Conservation (phyloP, 2,113 vertebrate genomes). For the Carassius gibelio region DNA sequence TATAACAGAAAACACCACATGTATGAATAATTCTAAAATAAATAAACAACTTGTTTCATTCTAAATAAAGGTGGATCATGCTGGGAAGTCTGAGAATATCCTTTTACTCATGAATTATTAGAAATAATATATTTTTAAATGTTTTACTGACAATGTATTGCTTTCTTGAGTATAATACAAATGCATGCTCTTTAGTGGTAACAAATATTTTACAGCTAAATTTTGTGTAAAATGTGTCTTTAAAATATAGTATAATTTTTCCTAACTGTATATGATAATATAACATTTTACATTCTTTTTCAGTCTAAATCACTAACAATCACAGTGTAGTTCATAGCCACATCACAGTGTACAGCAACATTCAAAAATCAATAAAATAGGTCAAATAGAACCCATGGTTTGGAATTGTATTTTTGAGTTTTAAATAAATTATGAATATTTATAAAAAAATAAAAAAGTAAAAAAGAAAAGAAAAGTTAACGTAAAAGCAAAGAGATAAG, state of each 20-base stretch:
- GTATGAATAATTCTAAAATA: not conserved
- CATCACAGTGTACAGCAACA: not conserved
- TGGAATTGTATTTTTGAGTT: not conserved
- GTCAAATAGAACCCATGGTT: not conserved
- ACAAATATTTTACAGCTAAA: not conserved
- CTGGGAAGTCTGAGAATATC: not conserved
- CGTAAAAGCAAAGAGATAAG: not conserved
- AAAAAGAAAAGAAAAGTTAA: too few species aligned
- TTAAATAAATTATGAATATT: not conserved
- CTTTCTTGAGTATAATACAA: not conserved
- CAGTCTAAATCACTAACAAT: not conserved
- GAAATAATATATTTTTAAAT: not conserved
- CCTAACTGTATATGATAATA: not conserved
- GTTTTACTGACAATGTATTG: not conserved
- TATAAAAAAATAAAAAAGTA: too few species aligned
- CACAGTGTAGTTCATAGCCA: not conserved
- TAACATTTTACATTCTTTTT: not conserved
- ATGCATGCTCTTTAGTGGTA: not conserved
- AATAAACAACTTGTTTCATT: not conserved
- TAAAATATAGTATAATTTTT: not conserved
- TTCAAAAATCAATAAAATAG: not conserved
- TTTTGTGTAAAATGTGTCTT: not conserved
- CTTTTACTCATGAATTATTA: not conserved
- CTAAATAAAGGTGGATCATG: not conserved
- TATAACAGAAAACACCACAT: not conserved